Evolutionary conservation across 2,113 vertebrate genomes (phyloP).

Genomic region (Phylloscopus trochiloides): DNA sequence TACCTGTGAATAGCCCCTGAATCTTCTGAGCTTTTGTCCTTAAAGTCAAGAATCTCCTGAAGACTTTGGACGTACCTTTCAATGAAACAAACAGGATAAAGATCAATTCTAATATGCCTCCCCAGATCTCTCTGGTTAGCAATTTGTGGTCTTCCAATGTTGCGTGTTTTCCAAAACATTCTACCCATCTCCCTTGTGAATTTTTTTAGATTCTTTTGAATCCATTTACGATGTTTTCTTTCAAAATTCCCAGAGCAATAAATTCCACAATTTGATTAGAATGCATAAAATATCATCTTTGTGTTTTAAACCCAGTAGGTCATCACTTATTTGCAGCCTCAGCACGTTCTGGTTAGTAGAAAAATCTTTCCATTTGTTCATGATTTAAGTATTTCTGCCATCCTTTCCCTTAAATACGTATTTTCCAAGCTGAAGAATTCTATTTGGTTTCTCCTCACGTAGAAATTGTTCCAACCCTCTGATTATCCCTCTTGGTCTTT

Average conservation of each 20-base stretch:
- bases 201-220: background rate
- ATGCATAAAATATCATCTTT: background rate
- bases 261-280: background rate
- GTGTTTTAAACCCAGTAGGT: background rate
- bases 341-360: background rate
- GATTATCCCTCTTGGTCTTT: slow-evolving; percentile 47
- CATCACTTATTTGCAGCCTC: background rate
- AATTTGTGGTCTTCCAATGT: background rate
- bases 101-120: background rate
- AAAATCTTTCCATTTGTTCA: slow-evolving; percentile 6
- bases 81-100: slow-evolving; percentile 29
- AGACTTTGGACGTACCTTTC: slow-evolving; percentile 93
- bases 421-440: slow-evolving; percentile 23
- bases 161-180: background rate
- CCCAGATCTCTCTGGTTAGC: background rate
- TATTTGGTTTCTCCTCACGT: slow-evolving; percentile 37
- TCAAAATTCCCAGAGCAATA: background rate
- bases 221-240: background rate
- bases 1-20: slow-evolving; percentile 82
- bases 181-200: background rate
- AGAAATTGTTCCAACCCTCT: slow-evolving; percentile 34
- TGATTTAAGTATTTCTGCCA: background rate
- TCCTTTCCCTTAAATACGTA: background rate
- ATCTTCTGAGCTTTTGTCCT: slow-evolving; percentile 87
- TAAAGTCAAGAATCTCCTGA: slow-evolving; percentile 92